Evolutionary conservation across 2,113 vertebrate species (phyloP), one percentile per base, ranked within the genome.

Genomic region (Procavia capensis): DNA sequence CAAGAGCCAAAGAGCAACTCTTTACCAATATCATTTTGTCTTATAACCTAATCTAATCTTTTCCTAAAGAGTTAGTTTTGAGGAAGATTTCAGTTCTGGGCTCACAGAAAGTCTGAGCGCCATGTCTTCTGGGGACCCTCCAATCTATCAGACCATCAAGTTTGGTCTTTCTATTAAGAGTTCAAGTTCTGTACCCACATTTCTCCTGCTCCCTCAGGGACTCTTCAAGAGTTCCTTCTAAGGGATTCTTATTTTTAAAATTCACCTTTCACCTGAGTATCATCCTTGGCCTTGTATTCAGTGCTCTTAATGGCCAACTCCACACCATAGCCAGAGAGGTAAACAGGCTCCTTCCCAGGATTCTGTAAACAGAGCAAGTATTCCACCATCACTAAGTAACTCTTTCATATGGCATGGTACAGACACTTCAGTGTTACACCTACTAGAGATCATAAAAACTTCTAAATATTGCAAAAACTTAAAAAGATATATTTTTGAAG

Each of bases 281-380:
- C 99, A 85, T 99, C 99, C 98, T 99, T 99, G 88, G 99, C 99
- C 97, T 99, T 99, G 97, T 99, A 99, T 97, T 99, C 99, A 94
- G 99, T 99, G 98, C 98, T 99, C 98, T 99, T 99, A 97, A 99
- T 99, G 90, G 99, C 99, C 97, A 99, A 97, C 94, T 99, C 99
- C 95, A 99, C 99, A 10, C 99, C 99, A 64, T 99, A 99, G 50
- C 99, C 99, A 39, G 99, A 99, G 85, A 99, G 99, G 94, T 99
- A 98, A 70, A 99, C 99, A 90, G 98, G 99, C 78, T 99, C 98
- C 63, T 96, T 94, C 75, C 98, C 98, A 72, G 99, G 99, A 96
- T 99, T 99, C 99, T 99, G 98, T 50, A 96, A 97, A n/a, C 14
- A 93, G 80, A 97, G 29, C 31, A 88, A 90, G 92, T 47, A 85